Conservation (phyloP, 2,797 vertebrate species). For the Coregonus suidteri region DNA sequence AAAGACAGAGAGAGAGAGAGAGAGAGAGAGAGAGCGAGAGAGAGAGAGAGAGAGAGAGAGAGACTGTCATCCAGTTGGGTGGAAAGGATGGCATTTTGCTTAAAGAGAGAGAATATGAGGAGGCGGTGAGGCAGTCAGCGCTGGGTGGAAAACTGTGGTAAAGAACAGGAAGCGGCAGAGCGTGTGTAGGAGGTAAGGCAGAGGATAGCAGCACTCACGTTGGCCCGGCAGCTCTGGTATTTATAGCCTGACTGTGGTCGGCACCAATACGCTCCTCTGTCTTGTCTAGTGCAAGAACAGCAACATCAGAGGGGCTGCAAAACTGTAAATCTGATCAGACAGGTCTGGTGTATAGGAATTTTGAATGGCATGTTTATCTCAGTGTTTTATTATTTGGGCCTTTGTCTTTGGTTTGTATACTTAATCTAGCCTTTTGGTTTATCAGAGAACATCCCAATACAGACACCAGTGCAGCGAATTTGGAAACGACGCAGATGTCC, state of each 20-base stretch:
- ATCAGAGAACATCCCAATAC: background rate
- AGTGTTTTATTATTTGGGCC: no score
- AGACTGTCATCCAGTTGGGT: no score
- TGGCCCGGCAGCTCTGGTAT: conserved; percentile 68
- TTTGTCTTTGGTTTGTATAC: background rate
- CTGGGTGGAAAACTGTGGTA: conserved; percentile 74
- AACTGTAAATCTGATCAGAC: background rate
- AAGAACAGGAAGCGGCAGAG: conserved; percentile 71
- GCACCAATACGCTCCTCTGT: conserved; percentile 12
- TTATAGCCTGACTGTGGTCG: conserved; percentile 60
- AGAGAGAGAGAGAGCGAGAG: no score
- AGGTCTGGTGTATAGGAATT: background rate
- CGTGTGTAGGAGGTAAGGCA: conserved; percentile 64
- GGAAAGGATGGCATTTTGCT: background rate
- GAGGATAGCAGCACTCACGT: conserved; percentile 56
- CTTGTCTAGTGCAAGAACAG: conserved; percentile 23
- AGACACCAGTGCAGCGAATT: no score
- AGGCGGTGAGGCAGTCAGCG: background rate
- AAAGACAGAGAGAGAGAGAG: no score
- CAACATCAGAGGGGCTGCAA: background rate
- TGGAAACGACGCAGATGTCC: no score
- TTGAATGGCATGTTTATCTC: background rate
- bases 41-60: no score
- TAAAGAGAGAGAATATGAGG: conserved; percentile 1
- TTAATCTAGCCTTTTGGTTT: background rate